Conservation (phyloP, 1,140 invertebrate genomes). For the Leptinotarsa undecemlineata region DNA sequence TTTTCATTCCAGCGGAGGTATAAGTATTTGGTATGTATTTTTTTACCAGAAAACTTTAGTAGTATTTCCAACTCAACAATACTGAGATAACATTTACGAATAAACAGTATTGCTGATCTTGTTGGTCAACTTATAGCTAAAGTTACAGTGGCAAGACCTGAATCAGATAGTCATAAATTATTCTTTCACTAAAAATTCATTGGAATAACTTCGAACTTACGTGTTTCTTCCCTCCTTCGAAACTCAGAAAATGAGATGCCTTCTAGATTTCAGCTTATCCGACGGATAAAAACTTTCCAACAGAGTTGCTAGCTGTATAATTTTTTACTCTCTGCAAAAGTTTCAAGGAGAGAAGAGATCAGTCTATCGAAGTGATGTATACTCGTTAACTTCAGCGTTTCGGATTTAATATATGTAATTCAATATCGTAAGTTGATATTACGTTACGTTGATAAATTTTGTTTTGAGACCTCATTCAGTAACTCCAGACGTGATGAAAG, state of each 20-base stretch:
- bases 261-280: constrained; percentile 35
- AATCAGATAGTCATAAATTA: neutral
- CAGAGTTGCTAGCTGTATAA: constrained; percentile 28
- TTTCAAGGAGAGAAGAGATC: constrained; percentile 22
- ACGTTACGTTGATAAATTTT: neutral
- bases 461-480: too few species aligned
- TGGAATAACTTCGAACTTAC: constrained; percentile 18
- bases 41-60: too few species aligned
- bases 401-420: neutral
- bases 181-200: neutral
- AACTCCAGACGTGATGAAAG: too few species aligned
- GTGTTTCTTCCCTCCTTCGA: constrained; percentile 35
- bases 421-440: neutral
- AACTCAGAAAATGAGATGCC: constrained; percentile 36
- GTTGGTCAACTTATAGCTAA: too few species aligned
- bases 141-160: too few species aligned
- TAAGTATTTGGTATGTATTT: too few species aligned
- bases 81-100: too few species aligned
- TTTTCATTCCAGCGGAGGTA: too few species aligned
- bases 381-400: neutral
- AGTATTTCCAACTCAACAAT: too few species aligned
- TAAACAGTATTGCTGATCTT: too few species aligned
- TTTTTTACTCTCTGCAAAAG: constrained; percentile 33
- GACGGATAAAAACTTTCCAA: constrained; percentile 35
- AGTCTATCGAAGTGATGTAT: neutral